A percentile compares a stretch with the other conserved stretches of the same genome.
Evolutionary conservation across 2,888 invertebrate genomes (phyloP).

Genomic region (Elmis aenea): DNA sequence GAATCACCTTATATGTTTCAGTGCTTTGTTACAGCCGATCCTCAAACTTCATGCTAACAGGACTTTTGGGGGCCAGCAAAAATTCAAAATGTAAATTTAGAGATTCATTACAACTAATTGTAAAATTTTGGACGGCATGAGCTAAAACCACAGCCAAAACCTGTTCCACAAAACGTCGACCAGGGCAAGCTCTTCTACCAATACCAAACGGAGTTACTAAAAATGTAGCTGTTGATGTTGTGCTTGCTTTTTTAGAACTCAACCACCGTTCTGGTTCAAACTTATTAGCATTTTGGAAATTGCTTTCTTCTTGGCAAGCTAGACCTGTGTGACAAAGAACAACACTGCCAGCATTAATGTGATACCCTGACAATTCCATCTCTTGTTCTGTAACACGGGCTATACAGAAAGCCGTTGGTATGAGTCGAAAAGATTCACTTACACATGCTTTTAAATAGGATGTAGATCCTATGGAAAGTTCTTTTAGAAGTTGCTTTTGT

Average conservation of each 20-base stretch:
- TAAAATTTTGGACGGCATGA: slow-evolving; percentile 61
- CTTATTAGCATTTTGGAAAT: slow-evolving; percentile 66
- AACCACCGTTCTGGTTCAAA: slow-evolving; percentile 79
- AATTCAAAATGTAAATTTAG: slow-evolving; percentile 77
- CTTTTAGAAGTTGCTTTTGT: slow-evolving; percentile 59
- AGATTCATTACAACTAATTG: slow-evolving; percentile 62
- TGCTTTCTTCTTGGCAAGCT: slow-evolving; percentile 70
- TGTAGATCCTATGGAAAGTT: slow-evolving; percentile 54
- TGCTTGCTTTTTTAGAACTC: slow-evolving; percentile 37
- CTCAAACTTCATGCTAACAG: slow-evolving; percentile 62
- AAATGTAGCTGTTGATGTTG: slow-evolving; percentile 51
- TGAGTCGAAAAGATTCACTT: slow-evolving; percentile 66
- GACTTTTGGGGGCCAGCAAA: slow-evolving; percentile 70
- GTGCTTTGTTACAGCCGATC: slow-evolving; percentile 39
- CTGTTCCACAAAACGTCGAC: slow-evolving; percentile 77
- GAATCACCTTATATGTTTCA: no score
- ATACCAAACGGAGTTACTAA: slow-evolving; percentile 76
- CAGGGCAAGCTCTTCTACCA: slow-evolving; percentile 78
- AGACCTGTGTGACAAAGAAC: slow-evolving; percentile 77
- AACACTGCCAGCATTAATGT: slow-evolving; percentile 69
- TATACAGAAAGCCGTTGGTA: slow-evolving; percentile 75
- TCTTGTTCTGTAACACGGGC: slow-evolving; percentile 72
- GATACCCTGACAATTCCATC: slow-evolving; percentile 60
- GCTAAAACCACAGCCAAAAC: slow-evolving; percentile 69
- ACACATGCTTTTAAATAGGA: slow-evolving; percentile 75